Base-by-base conservation (phyloP, 2,888 invertebrate genomes). In the Cerceris rybyensis region DNA sequence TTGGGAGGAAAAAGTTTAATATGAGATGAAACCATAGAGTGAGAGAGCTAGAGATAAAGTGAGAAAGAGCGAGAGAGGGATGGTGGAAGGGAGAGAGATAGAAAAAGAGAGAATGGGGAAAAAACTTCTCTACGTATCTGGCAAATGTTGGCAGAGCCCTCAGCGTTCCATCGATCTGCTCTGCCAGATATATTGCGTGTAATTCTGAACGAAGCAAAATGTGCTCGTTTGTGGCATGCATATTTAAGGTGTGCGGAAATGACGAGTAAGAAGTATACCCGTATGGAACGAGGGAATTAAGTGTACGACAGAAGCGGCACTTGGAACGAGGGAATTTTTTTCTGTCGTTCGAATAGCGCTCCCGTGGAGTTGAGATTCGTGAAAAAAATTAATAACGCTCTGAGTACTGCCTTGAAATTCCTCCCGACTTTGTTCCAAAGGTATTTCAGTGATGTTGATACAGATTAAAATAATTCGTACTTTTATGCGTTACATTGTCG, bases 1-100 rank as follows among this genome's bases (percentile, higher is more conserved):
- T 17, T 11, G 58, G 50, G 14, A n/a, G 58, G 78, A 74, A 73
- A 73, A 78, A 80, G 67, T 78, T 78, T 78, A 78, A 78, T 78
- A 78, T 69, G 66, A 63, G 58, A 60, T 63, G 71, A 66, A 75
- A 72, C 13, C 50, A 63, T 49, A 16, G 46, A 63, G 13, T 14
- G n/a, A 13, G 28, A 28, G 28, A 28, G 28, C 2, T 28, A 28
- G 28, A 4, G 28, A 4, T 1, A 28, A 28, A 28, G 28, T 2
- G 28, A 4, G 28, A 28, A 28, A 28, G 28, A 28, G 28, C 4
- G 28, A 4, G 28, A 28, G 28, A 28, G 28, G 2, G 28, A 28
- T 2, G 28, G 28, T 2, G 28, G 28, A 28, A 28, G 28, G 28
- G 28, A 28, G 28, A 28, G 28, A 28, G 28, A 28, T 28, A 28